phyloP scores from a whole-genome alignment of 2,797 vertebrate genomes.

The Sebastes iracundus region DNA sequence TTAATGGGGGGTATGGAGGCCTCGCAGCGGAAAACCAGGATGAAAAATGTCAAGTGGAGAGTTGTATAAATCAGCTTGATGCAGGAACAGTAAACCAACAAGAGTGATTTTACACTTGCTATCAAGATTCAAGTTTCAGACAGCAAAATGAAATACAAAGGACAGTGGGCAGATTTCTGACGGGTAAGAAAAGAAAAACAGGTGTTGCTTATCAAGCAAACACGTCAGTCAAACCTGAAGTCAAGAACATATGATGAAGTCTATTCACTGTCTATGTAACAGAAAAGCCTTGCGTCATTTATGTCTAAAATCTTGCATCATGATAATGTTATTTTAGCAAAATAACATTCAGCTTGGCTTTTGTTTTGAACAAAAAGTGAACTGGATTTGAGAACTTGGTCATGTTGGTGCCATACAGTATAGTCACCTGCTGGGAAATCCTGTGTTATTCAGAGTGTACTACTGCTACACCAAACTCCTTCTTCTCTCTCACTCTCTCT shows the following conservation, averaged over 20 bases:
- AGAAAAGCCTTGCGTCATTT: neutral
- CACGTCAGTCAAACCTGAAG: constrained; percentile 1
- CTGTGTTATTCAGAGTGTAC: neutral
- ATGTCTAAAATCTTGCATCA: neutral
- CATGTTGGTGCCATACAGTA: neutral
- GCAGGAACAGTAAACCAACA: constrained; percentile 20
- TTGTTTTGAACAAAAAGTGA: neutral
- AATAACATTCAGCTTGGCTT: too few relatives aligned
- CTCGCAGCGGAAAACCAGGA: neutral
- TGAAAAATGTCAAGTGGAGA: constrained; percentile 1
- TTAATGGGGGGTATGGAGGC: neutral
- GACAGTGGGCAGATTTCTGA: constrained; percentile 13
- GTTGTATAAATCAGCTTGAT: constrained; percentile 13
- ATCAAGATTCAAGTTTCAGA: constrained; percentile 16
- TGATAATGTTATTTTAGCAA: too few relatives aligned
- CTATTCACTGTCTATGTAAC: neutral
- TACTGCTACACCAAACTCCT: neutral
- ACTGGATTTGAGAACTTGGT: neutral
- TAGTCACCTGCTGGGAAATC: neutral
- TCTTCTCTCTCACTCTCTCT: neutral
- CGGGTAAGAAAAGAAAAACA: constrained; percentile 12
- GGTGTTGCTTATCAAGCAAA: neutral
- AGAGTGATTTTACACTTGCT: neutral
- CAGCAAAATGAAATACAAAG: neutral
- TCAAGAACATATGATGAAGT: neutral